These are phyloP conservation scores for Temnothorax longispinosus DNA, from an alignment of 1,140 invertebrate species.

Conservation along the genomic window DNA sequence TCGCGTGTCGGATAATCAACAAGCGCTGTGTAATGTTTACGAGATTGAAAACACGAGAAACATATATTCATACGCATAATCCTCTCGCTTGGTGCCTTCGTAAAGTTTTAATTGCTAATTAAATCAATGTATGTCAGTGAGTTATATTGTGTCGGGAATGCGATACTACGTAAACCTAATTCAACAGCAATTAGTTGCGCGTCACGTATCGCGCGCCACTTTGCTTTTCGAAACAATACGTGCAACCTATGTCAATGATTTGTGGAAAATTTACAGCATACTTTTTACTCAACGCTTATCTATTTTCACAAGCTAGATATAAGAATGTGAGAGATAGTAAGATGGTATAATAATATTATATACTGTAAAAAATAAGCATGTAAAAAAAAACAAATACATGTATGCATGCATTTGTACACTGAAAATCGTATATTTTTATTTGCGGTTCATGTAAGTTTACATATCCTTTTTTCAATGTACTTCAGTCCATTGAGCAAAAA, in stretches of 20 bases:
- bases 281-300: not conserved
- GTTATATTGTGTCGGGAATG: conserved; percentile 43
- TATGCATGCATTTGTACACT: no score
- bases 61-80: not conserved
- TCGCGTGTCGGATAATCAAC: conserved; percentile 15
- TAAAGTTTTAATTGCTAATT: conserved; percentile 63
- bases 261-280: not conserved
- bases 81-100: not conserved
- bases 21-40: not conserved
- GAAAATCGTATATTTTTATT: not conserved
- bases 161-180: conserved; percentile 14
- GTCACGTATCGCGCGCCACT: conserved; percentile 15
- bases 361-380: not conserved
- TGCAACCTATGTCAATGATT: not conserved
- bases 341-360: not conserved
- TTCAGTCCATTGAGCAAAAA: not conserved
- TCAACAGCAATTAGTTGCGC: conserved; percentile 49
- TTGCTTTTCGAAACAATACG: conserved; percentile 3
- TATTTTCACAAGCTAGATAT: not conserved
- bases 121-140: conserved; percentile 55
- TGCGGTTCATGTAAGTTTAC: not conserved
- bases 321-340: not conserved
- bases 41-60: conserved; percentile 29
- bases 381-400: not conserved
- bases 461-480: not conserved